Evolutionary conservation across 1,140 invertebrate species (phyloP).

Genomic region (Homarus americanus): DNA sequence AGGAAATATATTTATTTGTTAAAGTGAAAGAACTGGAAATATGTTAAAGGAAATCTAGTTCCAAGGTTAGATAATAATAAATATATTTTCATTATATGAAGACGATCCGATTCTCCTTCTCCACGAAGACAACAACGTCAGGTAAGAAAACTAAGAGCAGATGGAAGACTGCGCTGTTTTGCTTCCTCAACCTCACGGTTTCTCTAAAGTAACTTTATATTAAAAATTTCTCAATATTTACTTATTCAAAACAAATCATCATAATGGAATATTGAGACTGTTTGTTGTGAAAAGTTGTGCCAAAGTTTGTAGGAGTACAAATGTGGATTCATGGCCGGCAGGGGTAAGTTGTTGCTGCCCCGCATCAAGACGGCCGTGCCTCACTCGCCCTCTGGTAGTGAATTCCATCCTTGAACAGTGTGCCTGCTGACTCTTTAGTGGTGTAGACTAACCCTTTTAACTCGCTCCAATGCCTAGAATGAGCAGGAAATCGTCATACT

Average conservation of each 20-base stretch:
- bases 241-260: background rate
- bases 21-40: too few species aligned
- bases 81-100: too few species aligned
- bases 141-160: background rate
- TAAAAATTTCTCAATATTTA: background rate
- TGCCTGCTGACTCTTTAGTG: constrained; percentile 39
- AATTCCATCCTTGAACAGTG: background rate
- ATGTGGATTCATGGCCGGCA: constrained; percentile 52
- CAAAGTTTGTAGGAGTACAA: background rate
- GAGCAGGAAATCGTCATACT: constrained; percentile 64
- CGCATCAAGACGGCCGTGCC: background rate
- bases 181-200: background rate
- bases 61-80: too few species aligned
- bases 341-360: constrained; percentile 54
- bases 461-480: constrained; percentile 65
- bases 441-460: constrained; percentile 63
- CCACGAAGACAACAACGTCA: constrained; percentile 1
- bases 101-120: constrained; percentile 10
- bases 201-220: background rate
- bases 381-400: constrained; percentile 31
- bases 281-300: background rate
- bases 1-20: too few species aligned
- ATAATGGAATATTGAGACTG: background rate
- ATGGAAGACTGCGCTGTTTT: background rate
- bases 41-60: too few species aligned